These are phyloP conservation scores for Leucophenga maculata DNA, from an alignment of 2,888 invertebrate species.

Conservation along the genomic window DNA sequence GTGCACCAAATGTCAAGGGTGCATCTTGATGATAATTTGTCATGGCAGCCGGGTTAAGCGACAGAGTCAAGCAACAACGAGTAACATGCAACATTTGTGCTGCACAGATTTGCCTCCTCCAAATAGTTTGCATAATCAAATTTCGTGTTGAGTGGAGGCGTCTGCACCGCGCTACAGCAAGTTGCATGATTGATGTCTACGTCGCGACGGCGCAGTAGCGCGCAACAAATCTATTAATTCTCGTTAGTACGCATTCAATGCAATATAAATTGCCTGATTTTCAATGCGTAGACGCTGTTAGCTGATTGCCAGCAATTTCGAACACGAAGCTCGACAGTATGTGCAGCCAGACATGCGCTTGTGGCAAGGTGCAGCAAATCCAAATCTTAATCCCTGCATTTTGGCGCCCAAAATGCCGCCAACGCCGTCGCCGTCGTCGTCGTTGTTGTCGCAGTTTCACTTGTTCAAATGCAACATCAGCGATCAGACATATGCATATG, in stretches of 20 bases:
- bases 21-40: conserved; percentile 59
- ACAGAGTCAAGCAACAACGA: neutral
- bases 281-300: conserved; percentile 1
- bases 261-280: neutral
- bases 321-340: neutral
- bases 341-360: neutral
- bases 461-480: neutral
- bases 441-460: conserved; percentile 1
- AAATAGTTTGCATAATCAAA: conserved; percentile 14
- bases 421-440: neutral
- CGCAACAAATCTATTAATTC: conserved; percentile 22
- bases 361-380: conserved; percentile 8
- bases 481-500: too few relatives aligned
- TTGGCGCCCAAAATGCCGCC: neutral
- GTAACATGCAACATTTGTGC: conserved; percentile 12
- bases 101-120: conserved; percentile 2
- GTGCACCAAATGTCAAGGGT: conserved; percentile 52
- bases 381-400: neutral
- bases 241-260: conserved; percentile 13
- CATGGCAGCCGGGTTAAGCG: conserved; percentile 39
- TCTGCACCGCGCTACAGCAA: neutral
- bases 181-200: conserved; percentile 18
- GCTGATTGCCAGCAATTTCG: conserved; percentile 2
- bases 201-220: conserved; percentile 9
- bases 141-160: conserved; percentile 10